Base-by-base conservation (phyloP, 2,797 vertebrate species). In the Neostethus bicornis region DNA sequence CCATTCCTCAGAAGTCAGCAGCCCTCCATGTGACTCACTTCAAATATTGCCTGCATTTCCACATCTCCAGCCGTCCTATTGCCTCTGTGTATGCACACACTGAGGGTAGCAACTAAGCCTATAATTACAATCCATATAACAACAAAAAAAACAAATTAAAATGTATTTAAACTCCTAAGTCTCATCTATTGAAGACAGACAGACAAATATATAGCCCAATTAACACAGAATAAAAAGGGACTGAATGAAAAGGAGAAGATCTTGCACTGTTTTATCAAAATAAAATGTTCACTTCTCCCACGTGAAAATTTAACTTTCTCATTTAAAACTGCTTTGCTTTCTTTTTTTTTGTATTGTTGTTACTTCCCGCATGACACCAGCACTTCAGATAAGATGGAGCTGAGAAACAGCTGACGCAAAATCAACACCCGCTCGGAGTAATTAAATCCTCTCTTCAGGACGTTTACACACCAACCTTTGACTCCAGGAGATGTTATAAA, bases 401-500 rank as follows among this genome's bases (percentile, higher is more conserved):
- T 60, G 56, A 62, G 64, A 85, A 87, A 85, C 72, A 81, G 83
- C 84, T 80, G 87, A 89, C 80, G 74, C 57, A 56, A 75, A 82
- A 86, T 83, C 74, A 84, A 69, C 64, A 51, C 60, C 46, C 17
- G 47, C 75, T 59, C 32, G 21, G 65, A 73, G 72, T 82, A 85
- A 87, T 88, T 87, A 86, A 84, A 85, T 76, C 54, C 45, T 81
- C 79, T 83, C 82, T 85, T 84, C 63, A 19, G 65, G 77, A 75
- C 64, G 31, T 92, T 89, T 92, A 92, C 88, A 90, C 77, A 86
- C 84, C 87, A 90, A 84, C 83, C 74, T 87, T 78, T 81, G 67
- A 80, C 84, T 85, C 66, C 53, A 61, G 73, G 70, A 65, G 73
- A 63, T 44, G 77, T 47, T 71, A 42, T 23, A 53, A 56, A 74